These are phyloP conservation scores for Tragelaphus strepsiceros DNA, from an alignment of 2,113 vertebrate species.

Conservation along the genomic window DNA sequence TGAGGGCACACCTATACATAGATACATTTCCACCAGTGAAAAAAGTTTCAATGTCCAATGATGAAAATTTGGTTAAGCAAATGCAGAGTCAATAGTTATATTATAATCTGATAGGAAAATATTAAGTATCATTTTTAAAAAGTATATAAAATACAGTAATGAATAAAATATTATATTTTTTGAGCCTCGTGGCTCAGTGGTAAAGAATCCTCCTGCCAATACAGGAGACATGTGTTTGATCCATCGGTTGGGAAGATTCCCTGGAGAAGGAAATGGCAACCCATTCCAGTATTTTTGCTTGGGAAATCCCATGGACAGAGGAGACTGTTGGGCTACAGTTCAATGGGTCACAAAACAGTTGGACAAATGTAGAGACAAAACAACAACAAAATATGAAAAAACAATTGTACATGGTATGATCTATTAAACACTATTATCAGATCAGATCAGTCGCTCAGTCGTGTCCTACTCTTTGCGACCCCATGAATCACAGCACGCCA, in stretches of 20 bases:
- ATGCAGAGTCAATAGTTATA: background rate
- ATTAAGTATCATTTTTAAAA: background rate
- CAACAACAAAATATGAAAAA: background rate
- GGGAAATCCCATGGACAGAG: background rate
- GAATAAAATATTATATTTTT: background rate
- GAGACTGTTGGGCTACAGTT: background rate
- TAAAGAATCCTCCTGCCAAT: background rate
- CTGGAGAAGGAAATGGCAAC: background rate
- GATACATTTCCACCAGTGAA: background rate
- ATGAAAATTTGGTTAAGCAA: background rate
- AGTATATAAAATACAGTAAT: background rate
- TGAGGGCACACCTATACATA: background rate
- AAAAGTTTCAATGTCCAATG: background rate
- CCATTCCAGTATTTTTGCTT: too few relatives aligned
- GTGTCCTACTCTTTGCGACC: too few relatives aligned
- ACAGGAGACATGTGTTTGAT: background rate
- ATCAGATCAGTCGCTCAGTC: too few relatives aligned
- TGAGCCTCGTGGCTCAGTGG: background rate
- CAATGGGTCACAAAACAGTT: background rate
- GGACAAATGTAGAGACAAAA: background rate
- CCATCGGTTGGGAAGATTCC: background rate
- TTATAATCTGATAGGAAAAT: background rate
- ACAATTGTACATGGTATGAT: background rate
- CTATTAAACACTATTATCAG: background rate
- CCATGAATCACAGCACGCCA: too few relatives aligned